These are phyloP conservation scores for Aptenodytes forsteri DNA, from an alignment of 2,113 vertebrate genomes.

Conservation along the genomic window DNA sequence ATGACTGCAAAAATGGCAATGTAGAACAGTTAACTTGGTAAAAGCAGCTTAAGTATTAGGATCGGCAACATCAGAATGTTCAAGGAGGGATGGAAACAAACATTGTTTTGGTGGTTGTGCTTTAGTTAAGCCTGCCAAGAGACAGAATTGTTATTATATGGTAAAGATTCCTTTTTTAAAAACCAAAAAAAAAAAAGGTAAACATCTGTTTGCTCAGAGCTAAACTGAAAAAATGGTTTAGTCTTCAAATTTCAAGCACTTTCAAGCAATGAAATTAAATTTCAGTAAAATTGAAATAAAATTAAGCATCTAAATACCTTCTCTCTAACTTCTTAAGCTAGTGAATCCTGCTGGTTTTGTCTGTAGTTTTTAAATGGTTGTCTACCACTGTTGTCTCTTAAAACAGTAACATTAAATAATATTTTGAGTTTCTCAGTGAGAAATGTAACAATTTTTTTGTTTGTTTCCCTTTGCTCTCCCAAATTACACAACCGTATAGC, in stretches of 20 bases:
- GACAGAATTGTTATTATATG: neutral
- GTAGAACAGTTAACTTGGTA: neutral
- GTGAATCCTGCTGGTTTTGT: neutral
- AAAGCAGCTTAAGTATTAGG: neutral
- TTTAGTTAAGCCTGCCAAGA: neutral
- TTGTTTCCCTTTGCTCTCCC: neutral
- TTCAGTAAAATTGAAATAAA: neutral
- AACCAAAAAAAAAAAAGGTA: neutral
- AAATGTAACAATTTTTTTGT: neutral
- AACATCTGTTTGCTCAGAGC: neutral
- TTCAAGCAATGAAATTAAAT: neutral
- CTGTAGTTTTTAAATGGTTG: neutral
- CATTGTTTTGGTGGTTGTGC: neutral
- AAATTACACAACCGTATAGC: neutral
- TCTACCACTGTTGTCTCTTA: neutral
- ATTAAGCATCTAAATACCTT: neutral
- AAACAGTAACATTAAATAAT: neutral
- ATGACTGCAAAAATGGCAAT: neutral
- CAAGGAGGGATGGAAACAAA: neutral
- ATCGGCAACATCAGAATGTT: neutral
- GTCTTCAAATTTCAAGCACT: neutral
- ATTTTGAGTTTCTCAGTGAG: neutral
- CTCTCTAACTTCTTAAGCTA: neutral
- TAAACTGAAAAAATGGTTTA: neutral
- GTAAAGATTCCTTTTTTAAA: neutral